Percentiles rank a stretch among this genome's conserved stretches.
phyloP scores from a whole-genome alignment of 2,113 vertebrate genomes.

The Rhegmatorhina hoffmannsi region DNA sequence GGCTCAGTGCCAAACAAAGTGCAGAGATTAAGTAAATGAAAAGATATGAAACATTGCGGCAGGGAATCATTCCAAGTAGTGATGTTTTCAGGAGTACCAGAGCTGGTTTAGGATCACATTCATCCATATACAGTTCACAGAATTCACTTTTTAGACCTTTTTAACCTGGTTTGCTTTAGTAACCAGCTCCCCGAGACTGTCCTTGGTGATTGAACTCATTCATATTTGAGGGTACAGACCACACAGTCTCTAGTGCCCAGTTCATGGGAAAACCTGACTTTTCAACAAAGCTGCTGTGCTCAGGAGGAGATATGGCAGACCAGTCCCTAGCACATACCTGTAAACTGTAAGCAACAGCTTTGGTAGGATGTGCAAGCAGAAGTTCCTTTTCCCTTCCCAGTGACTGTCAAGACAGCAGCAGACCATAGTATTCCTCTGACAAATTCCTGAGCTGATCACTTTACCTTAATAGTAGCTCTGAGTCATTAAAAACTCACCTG shows the following conservation, averaged over 20 bases:
- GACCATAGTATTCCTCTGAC: background rate
- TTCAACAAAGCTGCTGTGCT: background rate
- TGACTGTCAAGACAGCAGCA: background rate
- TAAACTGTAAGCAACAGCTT: background rate
- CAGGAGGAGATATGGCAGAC: background rate
- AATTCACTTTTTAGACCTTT: background rate
- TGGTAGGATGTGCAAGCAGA: background rate
- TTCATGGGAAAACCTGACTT: background rate
- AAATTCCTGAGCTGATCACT: background rate
- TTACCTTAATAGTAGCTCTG: background rate
- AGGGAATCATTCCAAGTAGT: background rate
- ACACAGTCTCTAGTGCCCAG: background rate
- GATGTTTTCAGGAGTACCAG: background rate
- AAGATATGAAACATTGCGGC: background rate
- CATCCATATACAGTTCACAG: background rate
- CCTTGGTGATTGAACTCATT: background rate
- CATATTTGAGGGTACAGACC: background rate
- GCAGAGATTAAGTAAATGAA: slow-evolving; percentile 35
- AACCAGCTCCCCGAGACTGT: background rate
- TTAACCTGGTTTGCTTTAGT: background rate
- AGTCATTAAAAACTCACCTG: background rate
- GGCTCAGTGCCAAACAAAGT: slow-evolving; percentile 9
- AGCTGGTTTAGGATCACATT: background rate
- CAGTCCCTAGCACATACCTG: background rate
- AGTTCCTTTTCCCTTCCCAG: background rate